A percentile compares a stretch with the other conserved stretches of the same genome.
Conservation (phyloP, 2,797 vertebrate species). For the Mus spretus region DNA sequence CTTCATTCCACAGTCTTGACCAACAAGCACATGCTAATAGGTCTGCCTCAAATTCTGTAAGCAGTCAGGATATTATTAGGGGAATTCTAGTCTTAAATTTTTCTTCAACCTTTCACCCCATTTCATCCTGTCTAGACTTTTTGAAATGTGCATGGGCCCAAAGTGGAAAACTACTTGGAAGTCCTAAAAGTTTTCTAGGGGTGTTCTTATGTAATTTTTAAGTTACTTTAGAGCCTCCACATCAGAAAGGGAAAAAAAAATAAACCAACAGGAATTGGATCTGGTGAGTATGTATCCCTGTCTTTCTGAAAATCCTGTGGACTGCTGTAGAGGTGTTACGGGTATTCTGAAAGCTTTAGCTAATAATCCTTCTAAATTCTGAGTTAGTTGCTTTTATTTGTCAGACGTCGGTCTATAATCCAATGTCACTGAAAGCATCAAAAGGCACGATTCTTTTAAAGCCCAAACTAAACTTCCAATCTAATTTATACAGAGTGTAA, state of each 20-base stretch:
- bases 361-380: conserved; percentile 79
- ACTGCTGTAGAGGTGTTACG: conserved; percentile 79
- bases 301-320: conserved; percentile 87
- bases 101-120: conserved; percentile 5
- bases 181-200: conserved; percentile 90
- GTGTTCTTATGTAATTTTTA: conserved; percentile 90
- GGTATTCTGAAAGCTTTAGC: conserved; percentile 88
- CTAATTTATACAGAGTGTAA: conserved; percentile 45
- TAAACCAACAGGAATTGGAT: conserved; percentile 87
- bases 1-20: conserved; percentile 67
- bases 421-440: conserved; percentile 76
- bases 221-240: conserved; percentile 89
- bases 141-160: conserved; percentile 79
- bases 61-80: conserved; percentile 40
- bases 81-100: neutral
- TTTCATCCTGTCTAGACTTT: conserved; percentile 68
- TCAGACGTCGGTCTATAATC: conserved; percentile 83
- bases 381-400: conserved; percentile 85
- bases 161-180: conserved; percentile 88
- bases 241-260: conserved; percentile 88
- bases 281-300: conserved; percentile 88
- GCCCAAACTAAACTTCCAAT: conserved; percentile 33
- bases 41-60: conserved; percentile 25
- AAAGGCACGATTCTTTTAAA: conserved; percentile 63
- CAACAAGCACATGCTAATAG: conserved; percentile 40